Percentiles rank a stretch among this genome's conserved stretches.
phyloP scores from a whole-genome alignment of 2,113 vertebrate species.

The Cryptomyrus ogoouensis region DNA sequence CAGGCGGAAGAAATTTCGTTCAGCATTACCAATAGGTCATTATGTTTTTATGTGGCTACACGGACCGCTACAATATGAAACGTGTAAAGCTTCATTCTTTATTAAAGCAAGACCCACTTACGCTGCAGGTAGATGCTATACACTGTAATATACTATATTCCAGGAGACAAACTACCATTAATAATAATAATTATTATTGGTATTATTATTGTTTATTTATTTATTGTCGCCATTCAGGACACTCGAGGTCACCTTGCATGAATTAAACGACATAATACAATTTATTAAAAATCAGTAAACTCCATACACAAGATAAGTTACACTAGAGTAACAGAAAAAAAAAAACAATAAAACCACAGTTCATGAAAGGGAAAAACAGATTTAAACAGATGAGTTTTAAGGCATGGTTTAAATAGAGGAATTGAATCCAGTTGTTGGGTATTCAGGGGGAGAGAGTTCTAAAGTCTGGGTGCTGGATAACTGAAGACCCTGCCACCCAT shows the following conservation, averaged over 20 bases:
- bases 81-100: background rate
- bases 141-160: background rate
- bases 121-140: background rate
- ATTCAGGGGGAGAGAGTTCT: background rate
- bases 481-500: background rate
- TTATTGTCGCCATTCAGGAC: background rate
- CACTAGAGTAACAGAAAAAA: background rate
- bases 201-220: background rate
- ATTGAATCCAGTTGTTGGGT: background rate
- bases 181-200: background rate
- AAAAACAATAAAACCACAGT: background rate
- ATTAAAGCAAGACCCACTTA: background rate
- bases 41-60: background rate
- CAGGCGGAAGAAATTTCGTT: background rate
- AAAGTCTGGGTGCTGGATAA: background rate
- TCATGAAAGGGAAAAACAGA: background rate
- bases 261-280: background rate
- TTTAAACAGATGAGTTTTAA: background rate
- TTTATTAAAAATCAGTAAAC: background rate
- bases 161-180: background rate
- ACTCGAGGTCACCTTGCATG: background rate
- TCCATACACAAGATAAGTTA: background rate
- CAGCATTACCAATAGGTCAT: background rate
- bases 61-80: background rate
- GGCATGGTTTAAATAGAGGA: background rate